Percentiles rank a stretch among this genome's conserved stretches.
Evolutionary conservation across 2,888 invertebrate genomes (phyloP).

Genomic region (Pachycephus smyrnensis): DNA sequence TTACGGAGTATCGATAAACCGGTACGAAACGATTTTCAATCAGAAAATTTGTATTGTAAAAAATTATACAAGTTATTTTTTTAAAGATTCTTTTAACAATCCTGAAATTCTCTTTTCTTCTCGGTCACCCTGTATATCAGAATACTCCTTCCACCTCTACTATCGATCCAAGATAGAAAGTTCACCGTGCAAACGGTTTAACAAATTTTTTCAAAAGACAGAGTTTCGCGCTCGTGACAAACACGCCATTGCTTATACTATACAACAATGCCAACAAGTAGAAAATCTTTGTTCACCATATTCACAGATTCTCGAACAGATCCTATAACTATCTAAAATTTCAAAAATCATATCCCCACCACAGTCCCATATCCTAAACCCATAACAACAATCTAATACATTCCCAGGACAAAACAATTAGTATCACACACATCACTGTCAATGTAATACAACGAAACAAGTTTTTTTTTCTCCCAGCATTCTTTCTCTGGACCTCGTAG

Average conservation of each 20-base stretch:
- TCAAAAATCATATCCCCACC: neutral
- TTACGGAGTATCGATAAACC: no score
- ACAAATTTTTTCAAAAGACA: constrained; percentile 29
- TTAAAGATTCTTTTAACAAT: neutral
- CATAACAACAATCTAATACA: neutral
- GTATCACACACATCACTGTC: neutral
- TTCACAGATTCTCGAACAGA: neutral
- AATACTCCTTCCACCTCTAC: neutral
- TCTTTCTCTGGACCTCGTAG: neutral
- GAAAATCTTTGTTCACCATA: neutral
- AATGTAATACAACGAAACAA: neutral
- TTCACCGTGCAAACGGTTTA: constrained; percentile 27
- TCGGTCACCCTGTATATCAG: neutral
- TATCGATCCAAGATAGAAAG: constrained; percentile 30
- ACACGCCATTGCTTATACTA: neutral
- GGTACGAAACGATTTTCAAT: no score
- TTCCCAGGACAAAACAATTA: neutral
- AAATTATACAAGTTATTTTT: no score
- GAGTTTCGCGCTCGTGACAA: constrained; percentile 39
- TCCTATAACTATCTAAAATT: neutral
- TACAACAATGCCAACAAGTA: neutral
- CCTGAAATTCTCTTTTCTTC: neutral
- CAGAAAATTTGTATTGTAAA: no score
- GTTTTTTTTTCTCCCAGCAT: neutral
- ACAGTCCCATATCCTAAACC: neutral